Percentiles rank a stretch among this genome's conserved stretches.
These are phyloP conservation scores for Strongylocentrotus purpuratus DNA, from an alignment of 35 echinoderm and acorn worm species.

Conservation along the genomic window DNA sequence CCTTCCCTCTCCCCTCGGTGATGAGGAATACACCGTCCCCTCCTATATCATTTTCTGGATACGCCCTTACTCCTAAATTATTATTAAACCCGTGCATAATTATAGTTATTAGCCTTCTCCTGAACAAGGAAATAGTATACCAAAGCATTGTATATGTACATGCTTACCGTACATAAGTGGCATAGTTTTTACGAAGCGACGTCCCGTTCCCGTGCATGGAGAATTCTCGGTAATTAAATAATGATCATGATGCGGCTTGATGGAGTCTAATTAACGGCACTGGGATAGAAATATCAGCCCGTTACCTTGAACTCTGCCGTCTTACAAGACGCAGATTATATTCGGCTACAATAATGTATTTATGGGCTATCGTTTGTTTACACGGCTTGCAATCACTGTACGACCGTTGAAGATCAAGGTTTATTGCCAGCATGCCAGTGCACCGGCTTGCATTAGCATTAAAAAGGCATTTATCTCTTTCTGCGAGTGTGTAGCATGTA, in stretches of 20 bases:
- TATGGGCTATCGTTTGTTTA: background rate
- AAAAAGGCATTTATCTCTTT: background rate
- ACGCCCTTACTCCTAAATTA: too few species aligned
- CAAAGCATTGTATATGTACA: too few species aligned
- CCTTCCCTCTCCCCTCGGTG: too few species aligned
- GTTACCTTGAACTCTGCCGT: slow-evolving; percentile 15
- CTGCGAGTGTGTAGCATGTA: too few species aligned
- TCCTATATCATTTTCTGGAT: too few species aligned
- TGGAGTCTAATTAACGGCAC: slow-evolving; percentile 33
- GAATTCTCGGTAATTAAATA: slow-evolving; percentile 25
- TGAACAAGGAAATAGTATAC: too few species aligned
- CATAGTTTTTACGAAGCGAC: background rate
- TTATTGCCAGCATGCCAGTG: background rate
- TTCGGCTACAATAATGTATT: background rate
- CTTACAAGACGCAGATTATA: slow-evolving; percentile 1
- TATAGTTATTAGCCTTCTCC: too few species aligned
- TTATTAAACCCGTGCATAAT: too few species aligned
- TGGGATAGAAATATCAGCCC: slow-evolving; percentile 1
- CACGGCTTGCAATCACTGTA: background rate
- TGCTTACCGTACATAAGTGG: too few species aligned
- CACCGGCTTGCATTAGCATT: background rate
- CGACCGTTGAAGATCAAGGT: background rate
- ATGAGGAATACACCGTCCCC: too few species aligned
- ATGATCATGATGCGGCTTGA: slow-evolving; percentile 27
- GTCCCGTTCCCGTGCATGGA: background rate